phyloP scores from a whole-genome alignment of 1,140 invertebrate genomes.

The Batillaria attramentaria region DNA sequence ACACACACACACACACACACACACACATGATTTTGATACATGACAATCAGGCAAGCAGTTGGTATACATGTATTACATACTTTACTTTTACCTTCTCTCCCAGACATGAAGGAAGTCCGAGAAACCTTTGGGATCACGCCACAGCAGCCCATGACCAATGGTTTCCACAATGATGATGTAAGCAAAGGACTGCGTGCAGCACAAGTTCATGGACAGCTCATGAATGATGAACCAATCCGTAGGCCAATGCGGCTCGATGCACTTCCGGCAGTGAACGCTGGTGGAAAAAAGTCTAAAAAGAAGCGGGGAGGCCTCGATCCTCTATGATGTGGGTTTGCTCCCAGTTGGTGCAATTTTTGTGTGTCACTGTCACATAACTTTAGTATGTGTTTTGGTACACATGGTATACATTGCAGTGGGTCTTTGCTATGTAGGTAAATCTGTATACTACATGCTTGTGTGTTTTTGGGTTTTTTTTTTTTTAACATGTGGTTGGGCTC shows the following conservation, averaged over 20 bases:
- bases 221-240: conserved; percentile 48
- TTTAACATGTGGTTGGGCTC: background rate
- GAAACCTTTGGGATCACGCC: conserved; percentile 34
- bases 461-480: conserved; percentile 3
- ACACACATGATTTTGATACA: no score
- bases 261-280: conserved; percentile 47
- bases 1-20: no score
- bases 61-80: no score
- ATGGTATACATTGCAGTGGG: background rate
- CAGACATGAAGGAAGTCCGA: conserved; percentile 50
- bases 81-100: background rate
- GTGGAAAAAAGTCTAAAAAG: conserved; percentile 55
- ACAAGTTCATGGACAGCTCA: conserved; percentile 58
- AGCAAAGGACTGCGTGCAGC: conserved; percentile 56
- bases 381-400: no score
- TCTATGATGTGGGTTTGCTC: background rate
- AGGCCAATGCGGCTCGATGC: conserved; percentile 65
- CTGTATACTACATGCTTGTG: conserved; percentile 13
- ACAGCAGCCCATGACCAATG: conserved; percentile 27
- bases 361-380: background rate
- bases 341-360: background rate
- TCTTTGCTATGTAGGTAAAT: background rate
- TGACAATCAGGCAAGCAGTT: background rate
- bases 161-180: conserved; percentile 40
- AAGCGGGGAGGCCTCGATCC: conserved; percentile 30